Evolutionary conservation across 2,113 vertebrate genomes (phyloP).

Genomic region (Sphaerodactylus townsendi): DNA sequence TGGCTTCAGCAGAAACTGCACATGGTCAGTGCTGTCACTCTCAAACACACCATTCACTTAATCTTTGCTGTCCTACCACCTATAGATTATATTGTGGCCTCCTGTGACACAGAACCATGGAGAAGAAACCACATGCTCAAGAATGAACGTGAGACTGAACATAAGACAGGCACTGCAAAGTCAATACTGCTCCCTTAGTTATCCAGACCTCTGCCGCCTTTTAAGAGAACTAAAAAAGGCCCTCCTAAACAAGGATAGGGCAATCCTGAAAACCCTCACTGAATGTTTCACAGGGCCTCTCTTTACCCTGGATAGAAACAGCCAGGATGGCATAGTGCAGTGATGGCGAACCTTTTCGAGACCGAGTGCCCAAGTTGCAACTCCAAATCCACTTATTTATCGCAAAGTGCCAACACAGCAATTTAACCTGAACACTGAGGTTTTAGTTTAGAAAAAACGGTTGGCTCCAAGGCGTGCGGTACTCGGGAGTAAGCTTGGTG

Average conservation of each 20-base stretch:
- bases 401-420: too few species aligned
- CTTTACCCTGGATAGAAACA: background rate
- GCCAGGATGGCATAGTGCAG: too few species aligned
- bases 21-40: background rate
- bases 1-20: background rate
- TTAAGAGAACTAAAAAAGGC: background rate
- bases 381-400: too few species aligned
- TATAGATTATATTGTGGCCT: background rate
- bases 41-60: background rate
- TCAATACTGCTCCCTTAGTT: background rate
- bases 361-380: too few species aligned
- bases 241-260: background rate
- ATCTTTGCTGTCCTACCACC: background rate
- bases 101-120: background rate
- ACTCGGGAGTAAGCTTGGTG: too few species aligned
- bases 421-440: too few species aligned
- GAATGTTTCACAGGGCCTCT: background rate
- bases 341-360: too few species aligned
- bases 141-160: background rate
- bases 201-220: background rate
- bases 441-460: too few species aligned
- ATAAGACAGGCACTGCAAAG: background rate
- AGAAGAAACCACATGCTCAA: background rate
- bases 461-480: too few species aligned
- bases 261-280: background rate